Conservation (phyloP, 2,888 invertebrate genomes). For the Agonopterix alstromeriana region DNA sequence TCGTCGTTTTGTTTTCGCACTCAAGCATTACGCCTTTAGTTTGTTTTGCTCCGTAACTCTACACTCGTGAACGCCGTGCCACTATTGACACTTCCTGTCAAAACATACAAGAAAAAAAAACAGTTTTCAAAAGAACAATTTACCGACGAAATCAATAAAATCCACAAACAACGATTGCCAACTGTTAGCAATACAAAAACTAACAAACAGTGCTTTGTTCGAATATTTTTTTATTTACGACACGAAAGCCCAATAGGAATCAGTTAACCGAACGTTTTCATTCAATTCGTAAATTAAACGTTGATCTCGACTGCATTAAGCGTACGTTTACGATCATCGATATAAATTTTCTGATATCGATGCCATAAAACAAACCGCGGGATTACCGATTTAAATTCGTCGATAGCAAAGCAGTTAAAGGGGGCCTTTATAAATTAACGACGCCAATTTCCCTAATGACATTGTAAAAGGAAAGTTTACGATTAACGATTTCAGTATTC, state of each 20-base stretch:
- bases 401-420: conserved; percentile 64
- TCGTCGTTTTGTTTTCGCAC: conserved; percentile 71
- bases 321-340: conserved; percentile 43
- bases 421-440: conserved; percentile 69
- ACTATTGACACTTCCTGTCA: conserved; percentile 73
- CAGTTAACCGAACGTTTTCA: conserved; percentile 25
- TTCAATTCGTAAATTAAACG: conserved; percentile 38
- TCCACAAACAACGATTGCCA: too few relatives aligned
- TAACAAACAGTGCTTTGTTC: conserved; percentile 3
- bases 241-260: conserved; percentile 16
- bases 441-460: conserved; percentile 73
- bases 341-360: conserved; percentile 57
- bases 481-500: conserved; percentile 44
- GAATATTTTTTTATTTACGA: conserved; percentile 8
- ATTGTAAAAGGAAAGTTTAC: conserved; percentile 72
- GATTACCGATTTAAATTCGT: conserved; percentile 69
- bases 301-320: conserved; percentile 42
- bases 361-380: conserved; percentile 68
- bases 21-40: conserved; percentile 64
- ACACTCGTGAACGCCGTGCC: conserved; percentile 58
- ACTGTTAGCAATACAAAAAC: too few relatives aligned
- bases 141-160: too few relatives aligned
- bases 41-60: conserved; percentile 61
- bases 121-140: not conserved
- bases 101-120: conserved; percentile 51